Percentiles rank a stretch among this genome's conserved stretches.
Evolutionary conservation across 2,888 invertebrate species (phyloP).

Genomic region (Cerastis leucographa): DNA sequence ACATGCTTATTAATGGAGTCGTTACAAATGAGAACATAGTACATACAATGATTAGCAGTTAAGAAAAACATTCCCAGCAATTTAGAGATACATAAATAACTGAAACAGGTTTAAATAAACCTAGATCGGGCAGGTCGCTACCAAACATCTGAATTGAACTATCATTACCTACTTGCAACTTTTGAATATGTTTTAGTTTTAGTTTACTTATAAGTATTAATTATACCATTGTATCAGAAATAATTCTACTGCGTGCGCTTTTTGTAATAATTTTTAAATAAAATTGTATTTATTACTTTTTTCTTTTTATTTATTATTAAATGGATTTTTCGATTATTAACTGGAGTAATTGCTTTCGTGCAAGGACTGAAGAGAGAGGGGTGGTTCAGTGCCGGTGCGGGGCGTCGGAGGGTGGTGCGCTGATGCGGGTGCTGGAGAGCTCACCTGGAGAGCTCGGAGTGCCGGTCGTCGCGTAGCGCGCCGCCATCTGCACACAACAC

Average conservation of each 20-base stretch:
- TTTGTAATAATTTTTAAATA: too few species aligned
- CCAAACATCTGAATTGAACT: too few species aligned
- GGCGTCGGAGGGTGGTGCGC: neutral
- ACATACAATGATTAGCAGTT: conserved; percentile 4
- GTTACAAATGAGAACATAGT: conserved; percentile 14
- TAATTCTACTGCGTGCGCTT: too few species aligned
- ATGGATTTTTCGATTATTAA: neutral
- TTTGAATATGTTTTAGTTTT: too few species aligned
- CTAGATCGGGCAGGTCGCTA: too few species aligned
- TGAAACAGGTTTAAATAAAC: too few species aligned
- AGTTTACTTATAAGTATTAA: too few species aligned
- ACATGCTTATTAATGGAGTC: neutral
- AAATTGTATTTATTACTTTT: too few species aligned
- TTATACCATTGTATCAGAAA: too few species aligned
- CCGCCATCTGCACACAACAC: conserved; percentile 65
- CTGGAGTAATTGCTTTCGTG: neutral
- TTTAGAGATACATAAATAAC: neutral
- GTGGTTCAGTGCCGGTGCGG: neutral
- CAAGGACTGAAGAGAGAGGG: neutral
- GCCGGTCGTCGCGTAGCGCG: conserved; percentile 70
- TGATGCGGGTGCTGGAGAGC: neutral
- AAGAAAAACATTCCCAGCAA: neutral
- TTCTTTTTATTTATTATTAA: too few species aligned
- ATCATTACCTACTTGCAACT: too few species aligned
- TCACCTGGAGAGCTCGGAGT: conserved; percentile 76